Evolutionary conservation across 2,888 invertebrate species (phyloP), one percentile per base, ranked within the genome.

Genomic region (Mythimna impura): DNA sequence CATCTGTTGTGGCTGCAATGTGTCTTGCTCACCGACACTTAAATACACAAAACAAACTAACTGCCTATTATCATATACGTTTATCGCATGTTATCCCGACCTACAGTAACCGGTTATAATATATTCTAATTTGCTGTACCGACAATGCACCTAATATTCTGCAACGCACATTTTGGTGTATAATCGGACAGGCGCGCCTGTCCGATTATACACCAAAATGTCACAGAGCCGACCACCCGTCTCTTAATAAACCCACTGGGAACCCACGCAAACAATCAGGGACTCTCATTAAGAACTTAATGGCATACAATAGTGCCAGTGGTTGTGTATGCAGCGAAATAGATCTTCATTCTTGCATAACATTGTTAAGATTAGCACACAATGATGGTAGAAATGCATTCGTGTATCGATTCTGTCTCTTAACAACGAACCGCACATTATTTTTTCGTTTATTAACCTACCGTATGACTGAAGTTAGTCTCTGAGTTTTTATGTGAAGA

Each of bases 261-360:
- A 14, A 43, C 85, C 85, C 85, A 85, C 84, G 57, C 75, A 47
- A 75, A 68, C 72, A 69, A 80, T 77, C 80, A 68, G 60, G 57
- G 64, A 58, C 17, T 63, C 86, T 80, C 85, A 86, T 85, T 85
- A 75, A 66, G 65, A 61, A 63, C 65, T 83, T 72, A 65, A 74
- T 78, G 69, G 67, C 76, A 80, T 86, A 75, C 85, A 82, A 86
- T 63, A 67, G 64, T 63, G 69, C 64, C 60, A 67, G 71, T 66
- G 74, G 57, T 70, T 55, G 30, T 76, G 81, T 83, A 55, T 75
- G 81, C 85, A 82, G 75, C 54, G 73, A 80, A 82, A 84, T 84
- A 83, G 87, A 85, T 83, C 83, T 81, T 83, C 85, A 86, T 87
- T 86, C 86, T 84, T 79, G 87, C 86, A 86, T 87, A 84, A 81